Evolutionary conservation across 1,140 invertebrate species (phyloP).

Genomic region (Homarus americanus): DNA sequence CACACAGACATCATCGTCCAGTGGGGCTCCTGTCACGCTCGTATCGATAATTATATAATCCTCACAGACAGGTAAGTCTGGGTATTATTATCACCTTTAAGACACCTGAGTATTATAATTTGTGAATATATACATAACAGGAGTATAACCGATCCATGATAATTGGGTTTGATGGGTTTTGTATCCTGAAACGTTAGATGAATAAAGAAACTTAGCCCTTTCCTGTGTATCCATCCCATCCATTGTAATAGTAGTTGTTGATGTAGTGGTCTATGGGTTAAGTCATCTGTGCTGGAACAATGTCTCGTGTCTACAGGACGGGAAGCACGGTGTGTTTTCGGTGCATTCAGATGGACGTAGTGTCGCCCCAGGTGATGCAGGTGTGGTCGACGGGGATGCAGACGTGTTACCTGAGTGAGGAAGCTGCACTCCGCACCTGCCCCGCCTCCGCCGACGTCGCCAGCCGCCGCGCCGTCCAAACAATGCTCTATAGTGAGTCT

Average conservation of each 20-base stretch:
- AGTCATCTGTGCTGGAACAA: too few relatives aligned
- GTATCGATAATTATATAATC: not conserved
- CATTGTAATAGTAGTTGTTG: too few relatives aligned
- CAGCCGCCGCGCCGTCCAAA: slow-evolving; percentile 26
- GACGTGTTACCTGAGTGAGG: slow-evolving; percentile 68
- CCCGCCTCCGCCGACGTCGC: slow-evolving; percentile 39
- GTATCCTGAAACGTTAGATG: too few relatives aligned
- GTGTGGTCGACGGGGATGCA: slow-evolving; percentile 65
- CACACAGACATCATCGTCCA: slow-evolving; percentile 4
- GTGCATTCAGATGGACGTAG: slow-evolving; percentile 22
- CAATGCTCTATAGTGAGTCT: slow-evolving; percentile 73
- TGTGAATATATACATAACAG: too few relatives aligned
- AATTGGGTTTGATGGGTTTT: too few relatives aligned
- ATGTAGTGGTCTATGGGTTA: too few relatives aligned
- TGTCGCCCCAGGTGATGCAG: slow-evolving; percentile 41
- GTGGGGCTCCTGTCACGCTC: not conserved
- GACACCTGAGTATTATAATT: too few relatives aligned
- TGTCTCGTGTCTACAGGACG: slow-evolving; percentile 2
- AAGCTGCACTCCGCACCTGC: slow-evolving; percentile 63
- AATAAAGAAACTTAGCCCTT: too few relatives aligned
- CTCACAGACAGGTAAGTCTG: slow-evolving; percentile 20
- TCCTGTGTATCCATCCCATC: too few relatives aligned
- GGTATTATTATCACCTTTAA: too few relatives aligned
- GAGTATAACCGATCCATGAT: too few relatives aligned
- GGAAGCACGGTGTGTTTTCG: slow-evolving; percentile 24